phyloP scores from a whole-genome alignment of 2,888 invertebrate genomes.

The Eupithecia inturbata region DNA sequence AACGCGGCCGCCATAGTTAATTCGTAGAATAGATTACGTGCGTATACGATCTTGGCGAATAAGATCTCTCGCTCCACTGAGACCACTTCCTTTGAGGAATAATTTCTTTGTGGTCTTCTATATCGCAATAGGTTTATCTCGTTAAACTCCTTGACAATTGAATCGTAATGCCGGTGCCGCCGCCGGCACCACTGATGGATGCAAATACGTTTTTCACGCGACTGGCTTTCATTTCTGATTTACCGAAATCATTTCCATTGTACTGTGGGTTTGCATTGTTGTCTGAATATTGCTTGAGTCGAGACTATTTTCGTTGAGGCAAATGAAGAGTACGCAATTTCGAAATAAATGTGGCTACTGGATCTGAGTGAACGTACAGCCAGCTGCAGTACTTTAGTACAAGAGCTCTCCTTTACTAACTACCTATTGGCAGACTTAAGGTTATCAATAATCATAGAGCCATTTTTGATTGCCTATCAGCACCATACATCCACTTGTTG shows the following conservation, averaged over 20 bases:
- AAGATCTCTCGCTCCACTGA: slow-evolving; percentile 39
- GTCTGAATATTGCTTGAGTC: slow-evolving; percentile 12
- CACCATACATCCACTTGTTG: too few relatives aligned
- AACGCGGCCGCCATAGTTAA: background rate
- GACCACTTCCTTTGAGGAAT: slow-evolving; percentile 51
- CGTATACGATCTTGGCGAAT: background rate
- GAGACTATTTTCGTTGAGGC: background rate
- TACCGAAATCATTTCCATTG: slow-evolving; percentile 8
- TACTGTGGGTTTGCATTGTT: background rate
- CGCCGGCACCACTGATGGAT: slow-evolving; percentile 9
- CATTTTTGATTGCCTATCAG: too few relatives aligned
- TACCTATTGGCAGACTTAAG: too few relatives aligned
- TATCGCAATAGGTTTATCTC: slow-evolving; percentile 7
- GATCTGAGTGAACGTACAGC: background rate
- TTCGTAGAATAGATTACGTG: background rate
- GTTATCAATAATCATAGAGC: too few relatives aligned
- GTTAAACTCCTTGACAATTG: background rate
- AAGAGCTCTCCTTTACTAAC: too few relatives aligned
- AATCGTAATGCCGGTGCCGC: background rate
- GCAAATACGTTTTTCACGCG: slow-evolving; percentile 10
- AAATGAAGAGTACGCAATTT: background rate
- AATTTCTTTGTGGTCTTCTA: slow-evolving; percentile 47
- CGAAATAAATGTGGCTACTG: background rate
- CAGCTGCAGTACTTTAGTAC: too few relatives aligned
- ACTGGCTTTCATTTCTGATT: slow-evolving; percentile 13